Evolutionary conservation across 1,140 invertebrate species (phyloP).

Genomic region (Macrocentrus cingulum): DNA sequence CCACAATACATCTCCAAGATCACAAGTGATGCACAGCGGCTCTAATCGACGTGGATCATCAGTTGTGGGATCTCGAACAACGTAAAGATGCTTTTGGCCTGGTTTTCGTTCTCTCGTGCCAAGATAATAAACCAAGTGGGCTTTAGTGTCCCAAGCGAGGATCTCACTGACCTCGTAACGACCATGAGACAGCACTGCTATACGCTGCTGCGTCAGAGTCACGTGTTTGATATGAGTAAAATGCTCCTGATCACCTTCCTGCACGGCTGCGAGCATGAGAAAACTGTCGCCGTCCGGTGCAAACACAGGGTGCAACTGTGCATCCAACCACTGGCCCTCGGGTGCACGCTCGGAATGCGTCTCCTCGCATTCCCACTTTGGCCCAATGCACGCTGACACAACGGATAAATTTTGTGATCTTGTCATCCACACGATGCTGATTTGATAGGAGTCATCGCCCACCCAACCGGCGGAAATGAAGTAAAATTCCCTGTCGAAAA

Average conservation of each 20-base stretch:
- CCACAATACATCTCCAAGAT: slow-evolving; percentile 70
- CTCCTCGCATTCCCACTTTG: slow-evolving; percentile 81
- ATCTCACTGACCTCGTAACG: slow-evolving; percentile 85
- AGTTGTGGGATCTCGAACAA: slow-evolving; percentile 68
- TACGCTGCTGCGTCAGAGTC: slow-evolving; percentile 77
- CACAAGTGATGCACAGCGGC: slow-evolving; percentile 80
- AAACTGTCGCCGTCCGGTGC: slow-evolving; percentile 81
- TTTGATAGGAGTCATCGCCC: slow-evolving; percentile 69
- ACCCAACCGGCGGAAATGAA: slow-evolving; percentile 89
- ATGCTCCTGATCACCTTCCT: slow-evolving; percentile 77
- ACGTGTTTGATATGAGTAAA: slow-evolving; percentile 89
- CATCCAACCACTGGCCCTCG: slow-evolving; percentile 82
- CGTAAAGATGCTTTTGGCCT: slow-evolving; percentile 84
- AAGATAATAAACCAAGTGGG: slow-evolving; percentile 82
- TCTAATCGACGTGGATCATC: slow-evolving; percentile 71
- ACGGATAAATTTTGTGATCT: slow-evolving; percentile 85
- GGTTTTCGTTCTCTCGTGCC: slow-evolving; percentile 77
- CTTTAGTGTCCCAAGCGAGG: slow-evolving; percentile 81
- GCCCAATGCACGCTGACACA: slow-evolving; percentile 75
- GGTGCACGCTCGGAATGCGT: slow-evolving; percentile 78
- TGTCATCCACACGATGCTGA: slow-evolving; percentile 88
- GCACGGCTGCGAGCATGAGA: slow-evolving; percentile 77
- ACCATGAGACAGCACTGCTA: slow-evolving; percentile 84
- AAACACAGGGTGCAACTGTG: slow-evolving; percentile 81
- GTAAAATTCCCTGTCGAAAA: slow-evolving; percentile 78